Evolutionary conservation across 2,797 vertebrate genomes (phyloP).

Genomic region (Cuniculus paca): DNA sequence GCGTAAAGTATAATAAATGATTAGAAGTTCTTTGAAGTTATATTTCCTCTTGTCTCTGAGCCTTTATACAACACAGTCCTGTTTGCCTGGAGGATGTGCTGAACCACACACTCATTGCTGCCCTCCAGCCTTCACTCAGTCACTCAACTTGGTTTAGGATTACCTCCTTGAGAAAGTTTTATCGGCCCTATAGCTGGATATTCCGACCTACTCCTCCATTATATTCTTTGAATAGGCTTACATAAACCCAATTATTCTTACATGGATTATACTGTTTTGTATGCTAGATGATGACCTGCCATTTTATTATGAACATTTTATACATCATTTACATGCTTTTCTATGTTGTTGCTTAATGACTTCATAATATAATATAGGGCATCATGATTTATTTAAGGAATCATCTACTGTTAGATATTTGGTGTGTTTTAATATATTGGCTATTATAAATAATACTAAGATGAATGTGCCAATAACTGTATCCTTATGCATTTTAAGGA

Average conservation of each 20-base stretch:
- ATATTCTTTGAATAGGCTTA: neutral
- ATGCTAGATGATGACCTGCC: neutral
- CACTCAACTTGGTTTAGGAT: neutral
- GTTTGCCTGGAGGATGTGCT: neutral
- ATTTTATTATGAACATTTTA: neutral
- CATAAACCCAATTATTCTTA: neutral
- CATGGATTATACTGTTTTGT: neutral
- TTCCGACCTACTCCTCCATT: neutral
- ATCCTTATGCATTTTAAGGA: neutral
- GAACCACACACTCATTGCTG: rapidly evolving
- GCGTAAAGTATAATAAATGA: neutral
- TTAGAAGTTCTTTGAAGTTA: no score
- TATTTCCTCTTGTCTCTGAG: neutral
- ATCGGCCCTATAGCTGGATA: neutral
- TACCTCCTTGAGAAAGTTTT: neutral
- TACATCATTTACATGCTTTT: neutral
- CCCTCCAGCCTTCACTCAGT: neutral
- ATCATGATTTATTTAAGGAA: neutral
- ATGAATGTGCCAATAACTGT: neutral
- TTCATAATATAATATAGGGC: neutral
- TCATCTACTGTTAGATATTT: neutral
- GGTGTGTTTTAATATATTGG: neutral
- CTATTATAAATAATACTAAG: neutral
- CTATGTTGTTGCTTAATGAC: neutral
- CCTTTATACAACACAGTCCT: neutral